These are phyloP conservation scores for Phymanthus crucifer DNA, from an alignment of 92 coral and sea anemone species.

Conservation along the genomic window DNA sequence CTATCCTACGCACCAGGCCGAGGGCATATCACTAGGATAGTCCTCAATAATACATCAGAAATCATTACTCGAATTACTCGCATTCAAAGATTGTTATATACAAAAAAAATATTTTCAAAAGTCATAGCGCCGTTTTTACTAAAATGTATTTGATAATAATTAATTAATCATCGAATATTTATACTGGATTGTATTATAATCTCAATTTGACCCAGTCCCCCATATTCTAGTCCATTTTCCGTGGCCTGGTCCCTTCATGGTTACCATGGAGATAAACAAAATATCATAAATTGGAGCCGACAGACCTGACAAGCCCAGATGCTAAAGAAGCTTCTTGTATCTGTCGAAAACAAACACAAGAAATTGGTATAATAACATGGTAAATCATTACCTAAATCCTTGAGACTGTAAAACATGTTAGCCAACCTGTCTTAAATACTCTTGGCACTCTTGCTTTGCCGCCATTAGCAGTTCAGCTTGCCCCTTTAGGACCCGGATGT, in stretches of 20 bases:
- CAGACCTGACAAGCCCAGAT: constrained; percentile 80
- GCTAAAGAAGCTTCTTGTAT: constrained; percentile 92
- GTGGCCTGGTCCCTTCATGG: neutral
- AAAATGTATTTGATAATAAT: neutral
- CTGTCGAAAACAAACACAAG: constrained; percentile 25
- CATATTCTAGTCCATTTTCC: neutral
- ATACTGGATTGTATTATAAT: neutral
- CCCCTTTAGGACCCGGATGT: constrained; percentile 92
- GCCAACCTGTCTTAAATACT: constrained; percentile 91
- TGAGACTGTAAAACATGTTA: neutral
- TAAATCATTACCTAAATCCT: neutral
- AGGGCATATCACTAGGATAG: constrained; percentile 7
- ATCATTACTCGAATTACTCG: constrained; percentile 20
- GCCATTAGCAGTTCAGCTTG: constrained; percentile 90
- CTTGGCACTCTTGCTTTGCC: constrained; percentile 87
- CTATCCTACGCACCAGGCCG: neutral
- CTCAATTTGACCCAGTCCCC: neutral
- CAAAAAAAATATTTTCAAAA: constrained; percentile 21
- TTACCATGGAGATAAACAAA: constrained; percentile 2
- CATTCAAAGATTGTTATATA: constrained; percentile 17
- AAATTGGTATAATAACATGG: neutral
- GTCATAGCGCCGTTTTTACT: neutral
- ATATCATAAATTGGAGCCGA: constrained; percentile 60
- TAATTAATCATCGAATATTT: neutral
- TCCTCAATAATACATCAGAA: constrained; percentile 9